Base-by-base conservation (phyloP, 2,888 invertebrate species). In the Agrotis ipsilon region DNA sequence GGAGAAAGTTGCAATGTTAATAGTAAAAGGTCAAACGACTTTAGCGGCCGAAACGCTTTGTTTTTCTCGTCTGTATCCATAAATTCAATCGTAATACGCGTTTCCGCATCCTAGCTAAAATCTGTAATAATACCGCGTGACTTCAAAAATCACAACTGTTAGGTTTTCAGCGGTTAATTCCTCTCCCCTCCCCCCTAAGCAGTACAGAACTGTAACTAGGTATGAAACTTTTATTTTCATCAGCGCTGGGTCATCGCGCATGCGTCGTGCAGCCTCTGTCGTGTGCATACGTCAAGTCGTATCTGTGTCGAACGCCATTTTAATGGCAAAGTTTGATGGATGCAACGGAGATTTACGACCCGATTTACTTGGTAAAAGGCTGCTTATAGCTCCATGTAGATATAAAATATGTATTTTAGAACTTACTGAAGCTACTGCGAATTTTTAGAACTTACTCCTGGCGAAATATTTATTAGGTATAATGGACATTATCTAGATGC, bases 181-280 rank as follows among this genome's bases (percentile, higher is more conserved):
- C 27, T 27, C 27, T 27, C 27, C 27, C 4, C 27, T 51, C 13
- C 32, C 21, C 6, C 19, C 71, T 45, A 11, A 19, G 16, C 51
- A 21, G 58, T 72, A 21, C 54, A 48, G 52, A 48, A 48, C 59
- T 27, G 27, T 70, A 45, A 46, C 32, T 48, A 13, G 14, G 21
- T 45, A 24, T 43, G 27, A 59, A 58, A 72, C 72, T 60, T 59
- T 72, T 59, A 49, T 72, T 72, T 78, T 59, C 73, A 59, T 5
- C 46, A 2, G 27, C 21, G 24, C n/a, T 45, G 13, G 79, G 79
- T 73, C 73, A 72, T 6, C 24, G n/a, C 73, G 80, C 80, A 79
- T 79, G 73, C 73, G 74, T 32, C 4, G n/a, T 43, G 80, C 80
- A 73, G 48, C 43, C 54, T 73, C 54, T 43, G 24, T 27, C 52